Percentiles rank a stretch among this genome's conserved stretches.
Conservation (phyloP, 2,113 vertebrate species). For the Eurypyga helias region DNA sequence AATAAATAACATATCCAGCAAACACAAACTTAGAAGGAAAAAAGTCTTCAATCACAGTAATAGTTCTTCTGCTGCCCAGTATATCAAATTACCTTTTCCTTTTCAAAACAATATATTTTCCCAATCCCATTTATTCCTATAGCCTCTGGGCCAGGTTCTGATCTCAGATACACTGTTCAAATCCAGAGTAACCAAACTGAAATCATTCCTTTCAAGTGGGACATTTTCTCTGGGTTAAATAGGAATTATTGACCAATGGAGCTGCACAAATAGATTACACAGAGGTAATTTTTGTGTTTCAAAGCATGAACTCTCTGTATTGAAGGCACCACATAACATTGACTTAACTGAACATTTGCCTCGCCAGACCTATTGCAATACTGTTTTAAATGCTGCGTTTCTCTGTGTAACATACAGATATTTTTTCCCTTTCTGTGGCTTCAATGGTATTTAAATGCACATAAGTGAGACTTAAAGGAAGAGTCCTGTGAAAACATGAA, state of each 20-base stretch:
- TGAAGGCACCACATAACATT: neutral
- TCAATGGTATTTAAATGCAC: neutral
- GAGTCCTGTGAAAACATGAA: neutral
- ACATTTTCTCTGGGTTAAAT: conserved; percentile 43
- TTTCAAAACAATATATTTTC: conserved; percentile 73
- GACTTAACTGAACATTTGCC: neutral
- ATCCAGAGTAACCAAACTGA: conserved; percentile 34
- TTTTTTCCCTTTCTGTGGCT: neutral
- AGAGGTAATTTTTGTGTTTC: conserved; percentile 21
- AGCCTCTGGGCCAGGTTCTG: conserved; percentile 53
- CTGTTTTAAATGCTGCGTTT: neutral
- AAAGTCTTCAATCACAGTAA: conserved; percentile 73
- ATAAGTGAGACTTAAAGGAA: neutral
- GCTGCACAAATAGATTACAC: neutral
- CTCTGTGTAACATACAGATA: neutral
- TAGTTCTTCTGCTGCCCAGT: conserved; percentile 66
- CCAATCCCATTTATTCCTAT: conserved; percentile 58
- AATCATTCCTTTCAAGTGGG: conserved; percentile 45
- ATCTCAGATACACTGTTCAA: conserved; percentile 58
- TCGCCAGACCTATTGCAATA: neutral
- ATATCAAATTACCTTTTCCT: conserved; percentile 73
- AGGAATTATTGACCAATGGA: conserved; percentile 32
- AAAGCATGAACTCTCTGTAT: neutral
- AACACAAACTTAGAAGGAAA: conserved; percentile 43
- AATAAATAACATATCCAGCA: conserved; percentile 44